A percentile compares a stretch with the other conserved stretches of the same genome.
Evolutionary conservation across 2,888 invertebrate species (phyloP).

Genomic region (Thecophora atra): DNA sequence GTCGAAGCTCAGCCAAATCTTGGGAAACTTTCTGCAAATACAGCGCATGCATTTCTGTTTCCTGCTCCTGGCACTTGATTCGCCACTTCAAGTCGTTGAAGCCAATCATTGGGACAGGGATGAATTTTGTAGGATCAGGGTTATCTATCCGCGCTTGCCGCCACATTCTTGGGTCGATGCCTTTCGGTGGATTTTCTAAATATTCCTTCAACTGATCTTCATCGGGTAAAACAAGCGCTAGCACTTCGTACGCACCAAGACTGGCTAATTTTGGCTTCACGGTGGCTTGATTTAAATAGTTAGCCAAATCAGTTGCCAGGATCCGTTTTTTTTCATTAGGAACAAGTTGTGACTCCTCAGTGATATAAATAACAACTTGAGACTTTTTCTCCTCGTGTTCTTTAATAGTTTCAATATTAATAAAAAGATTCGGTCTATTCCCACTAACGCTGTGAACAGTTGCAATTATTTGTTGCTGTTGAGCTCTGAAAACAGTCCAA

Average conservation of each 20-base stretch:
- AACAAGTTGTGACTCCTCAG: constrained; percentile 73
- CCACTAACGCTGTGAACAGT: constrained; percentile 79
- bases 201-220: constrained; percentile 86
- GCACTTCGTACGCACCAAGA: constrained; percentile 77
- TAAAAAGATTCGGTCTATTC: constrained; percentile 83
- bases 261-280: constrained; percentile 78
- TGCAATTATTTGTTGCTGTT: constrained; percentile 76
- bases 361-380: constrained; percentile 79
- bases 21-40: constrained; percentile 82
- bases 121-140: constrained; percentile 87
- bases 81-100: constrained; percentile 84
- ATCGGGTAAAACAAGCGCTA: constrained; percentile 79
- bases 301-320: constrained; percentile 76
- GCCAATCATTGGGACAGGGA: constrained; percentile 95
- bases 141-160: constrained; percentile 95
- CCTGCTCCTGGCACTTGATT: constrained; percentile 83
- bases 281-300: constrained; percentile 75
- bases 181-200: constrained; percentile 87
- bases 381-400: constrained; percentile 81
- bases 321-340: constrained; percentile 75
- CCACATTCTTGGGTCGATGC: constrained; percentile 94
- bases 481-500: constrained; percentile 67
- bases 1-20: constrained; percentile 80
- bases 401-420: constrained; percentile 81
- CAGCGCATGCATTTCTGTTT: constrained; percentile 82